Evolutionary conservation across 2,888 invertebrate genomes (phyloP), one percentile per base, ranked within the genome.

Genomic region (Masnerella sp.): DNA sequence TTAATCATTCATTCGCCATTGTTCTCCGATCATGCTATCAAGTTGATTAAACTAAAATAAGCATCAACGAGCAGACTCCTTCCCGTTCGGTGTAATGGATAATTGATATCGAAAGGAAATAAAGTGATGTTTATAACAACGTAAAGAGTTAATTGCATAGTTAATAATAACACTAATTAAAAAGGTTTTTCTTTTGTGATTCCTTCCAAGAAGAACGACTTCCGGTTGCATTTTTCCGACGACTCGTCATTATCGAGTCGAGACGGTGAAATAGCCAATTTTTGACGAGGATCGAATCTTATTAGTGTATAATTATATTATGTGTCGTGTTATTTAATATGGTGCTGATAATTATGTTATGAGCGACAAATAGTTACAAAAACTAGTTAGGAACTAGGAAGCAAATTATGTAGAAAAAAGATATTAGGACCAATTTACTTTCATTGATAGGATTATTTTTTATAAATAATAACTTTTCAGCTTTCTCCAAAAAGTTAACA

Each of bases 211-310:
- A 58, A 58, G 43, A 36, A 36, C 45, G 22, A 59, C 58, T 59
- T 59, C 58, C 58, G 30, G 58, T 15, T 34, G 11, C 4, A 58
- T 58, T 58, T 58, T 58, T 43, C 43, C 43, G 34, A 58, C 15
- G 58, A 58, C 28, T 32, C 14, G 34, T 58, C 43, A 58, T 58
- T 43, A 58, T 22, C 20, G 18, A 28, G 54, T 1, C 40, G 28
- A n/a, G n/a, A n/a, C n/a, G n/a, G n/a, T n/a, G n/a, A n/a, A n/a
- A n/a, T n/a, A n/a, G n/a, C n/a, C n/a, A n/a, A n/a, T n/a, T n/a
- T n/a, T n/a, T n/a, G n/a, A n/a, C n/a, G n/a, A n/a, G n/a, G n/a
- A n/a, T n/a, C n/a, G n/a, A n/a, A n/a, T n/a, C n/a, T n/a, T n/a
- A n/a, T n/a, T n/a, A n/a, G n/a, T n/a, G n/a, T n/a, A n/a, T n/a